phyloP scores from a whole-genome alignment of 2,888 invertebrate genomes.

The Himalopsyche japonica region DNA sequence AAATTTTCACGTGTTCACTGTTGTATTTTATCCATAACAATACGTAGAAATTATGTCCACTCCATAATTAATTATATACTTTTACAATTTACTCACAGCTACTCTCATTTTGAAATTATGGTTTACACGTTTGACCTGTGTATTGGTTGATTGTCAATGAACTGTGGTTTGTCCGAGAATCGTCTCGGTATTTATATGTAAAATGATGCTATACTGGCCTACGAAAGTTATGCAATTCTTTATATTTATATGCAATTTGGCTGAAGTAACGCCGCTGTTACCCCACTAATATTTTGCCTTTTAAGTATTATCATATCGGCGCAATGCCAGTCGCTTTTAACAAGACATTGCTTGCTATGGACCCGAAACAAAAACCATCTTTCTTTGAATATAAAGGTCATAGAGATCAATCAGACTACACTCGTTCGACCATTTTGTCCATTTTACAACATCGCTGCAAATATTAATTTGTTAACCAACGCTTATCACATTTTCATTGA shows the following conservation, averaged over 20 bases:
- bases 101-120: constrained; percentile 20
- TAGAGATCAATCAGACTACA: background rate
- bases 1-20: too few relatives aligned
- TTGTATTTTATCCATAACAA: too few relatives aligned
- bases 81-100: constrained; percentile 13
- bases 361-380: background rate
- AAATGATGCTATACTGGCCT: constrained; percentile 10
- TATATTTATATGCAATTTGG: background rate
- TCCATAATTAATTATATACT: too few relatives aligned
- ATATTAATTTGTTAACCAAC: background rate
- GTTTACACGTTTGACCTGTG: background rate
- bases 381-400: background rate
- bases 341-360: background rate
- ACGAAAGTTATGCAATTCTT: constrained; percentile 16
- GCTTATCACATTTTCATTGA: background rate
- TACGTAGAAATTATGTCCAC: too few relatives aligned
- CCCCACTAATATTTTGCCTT: constrained; percentile 7
- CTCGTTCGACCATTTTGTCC: background rate
- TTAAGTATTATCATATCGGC: background rate
- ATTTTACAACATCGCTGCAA: background rate
- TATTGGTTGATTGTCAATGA: background rate
- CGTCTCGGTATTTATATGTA: constrained; percentile 17
- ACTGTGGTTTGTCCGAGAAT: constrained; percentile 9
- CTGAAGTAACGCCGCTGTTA: constrained; percentile 8
- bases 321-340: background rate